Conservation (phyloP, 2,888 invertebrate species). For the Lepidonotus clava region DNA sequence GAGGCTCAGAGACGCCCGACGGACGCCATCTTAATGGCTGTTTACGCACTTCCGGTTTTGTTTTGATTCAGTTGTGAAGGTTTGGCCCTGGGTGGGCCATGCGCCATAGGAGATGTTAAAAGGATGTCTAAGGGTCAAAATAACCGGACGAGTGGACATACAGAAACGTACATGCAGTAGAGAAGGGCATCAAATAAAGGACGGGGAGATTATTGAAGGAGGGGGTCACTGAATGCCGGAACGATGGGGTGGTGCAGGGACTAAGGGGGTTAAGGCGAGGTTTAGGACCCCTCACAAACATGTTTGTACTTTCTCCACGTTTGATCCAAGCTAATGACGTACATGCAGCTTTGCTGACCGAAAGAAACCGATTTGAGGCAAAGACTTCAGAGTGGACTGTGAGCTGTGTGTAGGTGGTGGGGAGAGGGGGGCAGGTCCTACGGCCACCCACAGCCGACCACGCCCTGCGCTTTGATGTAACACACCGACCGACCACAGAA, state of each 20-base stretch:
- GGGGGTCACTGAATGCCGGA: too few relatives aligned
- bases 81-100: too few relatives aligned
- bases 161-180: too few relatives aligned
- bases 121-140: too few relatives aligned
- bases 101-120: too few relatives aligned
- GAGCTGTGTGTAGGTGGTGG: neutral
- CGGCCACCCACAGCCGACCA: neutral
- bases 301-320: too few relatives aligned
- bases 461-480: conserved; percentile 30
- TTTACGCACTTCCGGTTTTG: conserved; percentile 41
- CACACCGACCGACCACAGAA: neutral
- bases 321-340: conserved; percentile 41
- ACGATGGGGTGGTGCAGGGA: too few relatives aligned
- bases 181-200: too few relatives aligned
- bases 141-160: too few relatives aligned
- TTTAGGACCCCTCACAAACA: too few relatives aligned
- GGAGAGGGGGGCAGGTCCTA: neutral
- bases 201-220: too few relatives aligned
- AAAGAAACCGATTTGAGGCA: conserved; percentile 13
- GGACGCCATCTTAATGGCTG: conserved; percentile 26
- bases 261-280: too few relatives aligned
- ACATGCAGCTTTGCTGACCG: conserved; percentile 15
- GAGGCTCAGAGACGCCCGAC: neutral
- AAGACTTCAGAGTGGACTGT: neutral
- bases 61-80: conserved; percentile 29